phyloP scores from a whole-genome alignment of 2,888 invertebrate species.

The Ferrisia virgata region DNA sequence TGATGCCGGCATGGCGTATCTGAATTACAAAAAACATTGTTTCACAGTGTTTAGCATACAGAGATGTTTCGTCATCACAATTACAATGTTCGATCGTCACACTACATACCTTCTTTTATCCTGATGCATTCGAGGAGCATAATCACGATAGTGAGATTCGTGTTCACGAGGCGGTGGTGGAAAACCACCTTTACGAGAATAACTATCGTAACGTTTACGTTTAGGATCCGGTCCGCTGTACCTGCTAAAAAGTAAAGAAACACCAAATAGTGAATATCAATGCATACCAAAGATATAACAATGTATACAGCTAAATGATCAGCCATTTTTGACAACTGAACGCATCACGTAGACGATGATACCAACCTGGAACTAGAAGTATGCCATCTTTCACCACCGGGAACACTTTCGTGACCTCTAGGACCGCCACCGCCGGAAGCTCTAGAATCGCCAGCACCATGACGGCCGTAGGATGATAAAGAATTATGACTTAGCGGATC shows the following conservation, averaged over 20 bases:
- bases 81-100: too few relatives aligned
- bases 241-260: background rate
- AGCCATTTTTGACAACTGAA: background rate
- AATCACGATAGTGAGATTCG: constrained; percentile 30
- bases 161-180: constrained; percentile 7
- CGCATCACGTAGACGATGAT: background rate
- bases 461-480: background rate
- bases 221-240: constrained; percentile 34
- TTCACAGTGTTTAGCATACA: too few relatives aligned
- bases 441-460: background rate
- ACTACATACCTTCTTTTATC: constrained; percentile 36
- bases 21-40: too few relatives aligned
- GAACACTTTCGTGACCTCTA: background rate
- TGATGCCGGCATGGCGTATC: background rate
- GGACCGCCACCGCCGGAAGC: background rate
- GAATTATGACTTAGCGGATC: background rate
- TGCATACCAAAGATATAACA: background rate
- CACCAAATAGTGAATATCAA: too few relatives aligned
- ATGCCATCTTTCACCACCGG: constrained; percentile 31
- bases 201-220: constrained; percentile 42
- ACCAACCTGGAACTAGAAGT: constrained; percentile 30
- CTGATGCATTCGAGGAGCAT: constrained; percentile 15
- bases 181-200: constrained; percentile 5
- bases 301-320: too few relatives aligned
- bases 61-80: too few relatives aligned